Base-by-base conservation (phyloP, 2,113 vertebrate genomes). In the Sapayoa aenigma region DNA sequence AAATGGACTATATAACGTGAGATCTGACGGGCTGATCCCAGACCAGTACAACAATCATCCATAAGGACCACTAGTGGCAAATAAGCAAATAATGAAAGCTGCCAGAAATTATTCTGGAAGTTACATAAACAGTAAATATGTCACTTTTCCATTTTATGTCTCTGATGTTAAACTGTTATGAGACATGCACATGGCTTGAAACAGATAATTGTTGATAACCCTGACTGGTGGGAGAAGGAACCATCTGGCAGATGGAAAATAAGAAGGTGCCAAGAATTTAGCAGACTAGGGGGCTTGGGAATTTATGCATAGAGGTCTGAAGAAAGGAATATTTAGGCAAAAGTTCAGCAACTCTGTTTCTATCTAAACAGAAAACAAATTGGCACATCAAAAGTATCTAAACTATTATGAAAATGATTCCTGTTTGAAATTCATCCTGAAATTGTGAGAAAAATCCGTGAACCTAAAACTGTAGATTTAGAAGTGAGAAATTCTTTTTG, bases 211-310 rank as follows among this genome's bases (percentile, higher is more conserved):
- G 80, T 89, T 94, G 90, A 93, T 97, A 95, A 91, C 92, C 75
- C 84, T 83, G 85, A 89, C 92, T 95, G 39, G 93, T 96, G 89
- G 84, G 84, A 94, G 87, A 88, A 95, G 81, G 63, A 90, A 67
- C 90, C 94, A 95, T 95, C 90, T 95, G 95, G 74, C 90, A 95
- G 85, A 83, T 80, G 63, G 75, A 94, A 95, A 95, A 80, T 31
- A 90, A 74, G 81, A 84, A 85, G 67, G 67, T 80, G 90, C 79
- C 78, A 95, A 95, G 84, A 94, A 90, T 86, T 95, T 52, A 83
- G 58, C 75, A 83, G 55, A 87, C 58, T 22, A 24, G 47, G 58
- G 47, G 77, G n/a, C 67, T 84, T 74, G 52, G 2, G 4, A 95
- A 94, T 94, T 95, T 87, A 91, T 88, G 78, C 79, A 77, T 5